Percentiles rank a stretch among this genome's conserved stretches.
Evolutionary conservation across 2,888 invertebrate genomes (phyloP).

Genomic region (Rhagium mordax): DNA sequence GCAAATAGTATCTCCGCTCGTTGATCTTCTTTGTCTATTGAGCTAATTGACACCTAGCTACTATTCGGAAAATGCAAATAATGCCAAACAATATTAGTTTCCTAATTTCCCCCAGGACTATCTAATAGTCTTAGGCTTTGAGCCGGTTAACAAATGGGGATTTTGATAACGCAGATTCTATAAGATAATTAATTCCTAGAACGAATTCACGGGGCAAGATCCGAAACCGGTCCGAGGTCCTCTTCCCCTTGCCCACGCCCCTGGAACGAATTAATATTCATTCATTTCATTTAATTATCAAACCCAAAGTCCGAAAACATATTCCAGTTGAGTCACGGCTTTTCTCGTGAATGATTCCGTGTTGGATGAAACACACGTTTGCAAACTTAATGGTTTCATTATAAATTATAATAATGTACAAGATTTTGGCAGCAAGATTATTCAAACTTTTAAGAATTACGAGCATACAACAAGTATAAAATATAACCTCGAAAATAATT

Average conservation of each 20-base stretch:
- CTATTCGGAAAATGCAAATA: too few species aligned
- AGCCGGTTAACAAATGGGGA: too few species aligned
- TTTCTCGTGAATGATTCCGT: constrained; percentile 27
- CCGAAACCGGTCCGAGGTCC: background rate
- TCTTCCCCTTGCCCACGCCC: constrained; percentile 1
- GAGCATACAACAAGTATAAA: background rate
- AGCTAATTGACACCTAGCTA: too few species aligned
- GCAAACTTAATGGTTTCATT: constrained; percentile 21
- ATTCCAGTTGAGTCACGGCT: constrained; percentile 27
- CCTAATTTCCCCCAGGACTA: too few species aligned
- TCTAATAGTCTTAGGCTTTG: too few species aligned
- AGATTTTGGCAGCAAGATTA: constrained; percentile 3
- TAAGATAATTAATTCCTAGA: background rate
- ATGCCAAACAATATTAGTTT: too few species aligned
- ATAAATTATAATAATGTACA: constrained; percentile 20
- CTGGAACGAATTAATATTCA: constrained; percentile 28
- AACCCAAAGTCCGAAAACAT: constrained; percentile 27
- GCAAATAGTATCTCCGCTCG: too few species aligned
- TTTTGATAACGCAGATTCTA: too few species aligned
- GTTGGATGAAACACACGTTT: constrained; percentile 11
- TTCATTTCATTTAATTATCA: constrained; percentile 28
- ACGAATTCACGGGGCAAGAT: background rate
- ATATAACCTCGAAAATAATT: constrained; percentile 25
- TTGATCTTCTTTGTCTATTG: too few species aligned
- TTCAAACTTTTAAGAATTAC: background rate